Conservation (phyloP, 2,797 vertebrate genomes). For the Balearica regulorum region DNA sequence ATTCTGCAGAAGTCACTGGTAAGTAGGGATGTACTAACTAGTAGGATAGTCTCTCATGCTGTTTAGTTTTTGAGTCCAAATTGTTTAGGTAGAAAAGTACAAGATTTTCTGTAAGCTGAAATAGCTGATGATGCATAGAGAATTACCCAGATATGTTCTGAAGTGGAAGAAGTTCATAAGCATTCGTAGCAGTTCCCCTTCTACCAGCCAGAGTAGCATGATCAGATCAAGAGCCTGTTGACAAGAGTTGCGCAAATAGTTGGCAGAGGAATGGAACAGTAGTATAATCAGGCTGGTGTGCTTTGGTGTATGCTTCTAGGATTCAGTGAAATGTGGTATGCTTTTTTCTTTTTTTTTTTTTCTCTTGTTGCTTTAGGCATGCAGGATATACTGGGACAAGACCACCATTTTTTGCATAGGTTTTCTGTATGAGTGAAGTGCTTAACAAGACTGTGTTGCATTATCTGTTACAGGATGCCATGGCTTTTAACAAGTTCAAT, state of each 20-base stretch:
- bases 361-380: not conserved
- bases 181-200: not conserved
- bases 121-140: not conserved
- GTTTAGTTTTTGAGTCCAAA: not conserved
- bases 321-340: not conserved
- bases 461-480: constrained; percentile 83
- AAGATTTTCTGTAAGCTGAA: not conserved
- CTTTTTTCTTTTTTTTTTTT: not conserved
- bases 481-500: constrained; percentile 97
- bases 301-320: not conserved
- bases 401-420: not conserved
- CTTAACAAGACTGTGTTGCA: not conserved
- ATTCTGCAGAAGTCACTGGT: not conserved
- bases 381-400: not conserved
- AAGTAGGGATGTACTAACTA: not conserved
- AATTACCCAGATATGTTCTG: not conserved
- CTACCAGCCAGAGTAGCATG: not conserved
- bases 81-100: not conserved
- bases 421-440: not conserved
- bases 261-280: not conserved
- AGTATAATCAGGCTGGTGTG: not conserved
- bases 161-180: not conserved
- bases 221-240: not conserved
- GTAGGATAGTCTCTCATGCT: not conserved
- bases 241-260: not conserved